Conservation (phyloP, 2,113 vertebrate species). For the Xerus inauris region DNA sequence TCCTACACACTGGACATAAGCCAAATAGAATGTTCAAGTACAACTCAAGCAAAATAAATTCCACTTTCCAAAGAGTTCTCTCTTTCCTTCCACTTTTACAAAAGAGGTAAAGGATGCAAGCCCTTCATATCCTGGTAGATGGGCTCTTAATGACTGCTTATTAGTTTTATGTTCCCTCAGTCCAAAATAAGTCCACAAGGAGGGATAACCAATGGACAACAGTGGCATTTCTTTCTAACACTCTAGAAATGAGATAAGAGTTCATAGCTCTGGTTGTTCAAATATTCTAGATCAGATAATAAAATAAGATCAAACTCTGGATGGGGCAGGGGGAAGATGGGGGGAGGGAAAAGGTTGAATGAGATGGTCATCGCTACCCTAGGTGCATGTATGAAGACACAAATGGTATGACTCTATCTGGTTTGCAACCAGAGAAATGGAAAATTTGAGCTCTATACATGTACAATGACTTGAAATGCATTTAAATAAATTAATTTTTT, state of each 20-base stretch:
- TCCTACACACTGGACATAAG: not conserved
- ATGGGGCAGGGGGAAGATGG: too few relatives aligned
- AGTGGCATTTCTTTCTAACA: not conserved
- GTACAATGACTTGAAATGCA: too few relatives aligned
- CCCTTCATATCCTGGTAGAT: not conserved
- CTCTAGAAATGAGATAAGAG: not conserved
- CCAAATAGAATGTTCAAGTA: not conserved
- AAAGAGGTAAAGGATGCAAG: not conserved
- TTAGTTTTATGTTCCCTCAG: not conserved
- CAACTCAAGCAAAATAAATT: slow-evolving; percentile 35
- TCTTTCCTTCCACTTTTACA: not conserved
- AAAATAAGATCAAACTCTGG: too few relatives aligned
- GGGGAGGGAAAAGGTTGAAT: too few relatives aligned
- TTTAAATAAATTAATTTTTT: too few relatives aligned
- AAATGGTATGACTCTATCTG: too few relatives aligned
- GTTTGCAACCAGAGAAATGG: too few relatives aligned
- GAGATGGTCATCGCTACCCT: too few relatives aligned
- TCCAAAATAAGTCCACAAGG: not conserved
- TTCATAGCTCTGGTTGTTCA: not conserved
- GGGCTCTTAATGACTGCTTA: not conserved
- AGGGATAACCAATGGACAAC: not conserved
- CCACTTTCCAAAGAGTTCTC: not conserved
- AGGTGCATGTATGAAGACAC: too few relatives aligned
- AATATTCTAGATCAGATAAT: not conserved
- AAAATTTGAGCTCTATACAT: too few relatives aligned